phyloP scores from a whole-genome alignment of 2,797 vertebrate species.

The Molossus molossus region DNA sequence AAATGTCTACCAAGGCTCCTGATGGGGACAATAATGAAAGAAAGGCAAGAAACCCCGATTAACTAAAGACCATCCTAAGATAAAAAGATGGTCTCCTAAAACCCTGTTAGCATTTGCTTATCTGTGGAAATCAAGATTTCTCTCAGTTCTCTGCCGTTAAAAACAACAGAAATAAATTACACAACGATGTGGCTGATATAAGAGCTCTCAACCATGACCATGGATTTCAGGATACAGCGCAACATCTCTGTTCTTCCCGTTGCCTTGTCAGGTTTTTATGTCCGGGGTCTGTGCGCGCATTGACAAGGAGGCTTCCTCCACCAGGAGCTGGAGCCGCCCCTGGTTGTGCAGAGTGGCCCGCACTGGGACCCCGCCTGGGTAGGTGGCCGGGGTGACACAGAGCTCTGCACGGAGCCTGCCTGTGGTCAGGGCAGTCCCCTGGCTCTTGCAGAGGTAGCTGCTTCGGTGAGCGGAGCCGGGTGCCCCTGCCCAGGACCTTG shows the following conservation, averaged over 20 bases:
- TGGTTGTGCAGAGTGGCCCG: too few relatives aligned
- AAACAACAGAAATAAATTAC: conserved; percentile 13
- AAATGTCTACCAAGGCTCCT: not conserved
- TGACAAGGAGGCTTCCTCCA: not conserved
- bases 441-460: fast-evolving
- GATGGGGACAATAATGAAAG: not conserved
- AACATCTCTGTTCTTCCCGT: not conserved
- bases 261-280: not conserved
- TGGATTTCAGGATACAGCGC: not conserved
- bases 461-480: not conserved
- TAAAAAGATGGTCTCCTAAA: not conserved
- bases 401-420: not conserved
- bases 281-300: not conserved
- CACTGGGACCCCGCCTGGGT: not conserved
- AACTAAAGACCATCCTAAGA: not conserved
- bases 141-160: not conserved
- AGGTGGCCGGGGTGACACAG: not conserved
- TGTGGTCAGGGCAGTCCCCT: not conserved
- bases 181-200: too few relatives aligned
- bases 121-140: conserved; percentile 50
- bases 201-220: too few relatives aligned
- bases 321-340: not conserved
- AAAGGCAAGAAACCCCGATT: not conserved
- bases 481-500: not conserved
- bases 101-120: conserved; percentile 1